A percentile compares a stretch with the other conserved stretches of the same genome.
These are phyloP conservation scores for Cyclophora punctaria DNA, from an alignment of 2,888 invertebrate genomes.

Conservation along the genomic window DNA sequence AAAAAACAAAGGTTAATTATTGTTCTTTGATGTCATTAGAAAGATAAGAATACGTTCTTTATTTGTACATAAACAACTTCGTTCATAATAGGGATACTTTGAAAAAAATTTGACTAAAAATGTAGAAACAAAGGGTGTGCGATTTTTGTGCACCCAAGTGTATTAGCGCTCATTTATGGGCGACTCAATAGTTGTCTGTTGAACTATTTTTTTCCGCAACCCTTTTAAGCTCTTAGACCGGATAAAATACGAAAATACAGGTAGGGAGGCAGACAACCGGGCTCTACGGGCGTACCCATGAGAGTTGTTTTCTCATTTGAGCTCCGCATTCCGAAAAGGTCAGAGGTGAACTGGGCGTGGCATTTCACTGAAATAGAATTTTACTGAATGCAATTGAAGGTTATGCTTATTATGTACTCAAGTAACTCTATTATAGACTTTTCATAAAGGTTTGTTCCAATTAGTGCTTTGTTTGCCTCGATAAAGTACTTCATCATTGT, in stretches of 20 bases:
- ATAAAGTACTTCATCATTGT: constrained; percentile 31
- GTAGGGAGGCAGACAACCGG: constrained; percentile 15
- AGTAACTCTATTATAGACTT: constrained; percentile 10
- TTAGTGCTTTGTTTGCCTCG: constrained; percentile 37
- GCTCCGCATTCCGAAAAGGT: constrained; percentile 24
- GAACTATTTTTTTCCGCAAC: constrained; percentile 13
- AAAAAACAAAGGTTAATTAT: too few relatives aligned
- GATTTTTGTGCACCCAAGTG: too few relatives aligned
- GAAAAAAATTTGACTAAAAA: too few relatives aligned
- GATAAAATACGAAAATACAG: constrained; percentile 14
- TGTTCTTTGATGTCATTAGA: too few relatives aligned
- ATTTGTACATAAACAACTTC: too few relatives aligned
- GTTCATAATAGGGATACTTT: too few relatives aligned
- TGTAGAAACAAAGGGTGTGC: too few relatives aligned
- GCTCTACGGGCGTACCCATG: constrained; percentile 18
- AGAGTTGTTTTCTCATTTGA: constrained; percentile 23
- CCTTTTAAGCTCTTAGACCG: constrained; percentile 19
- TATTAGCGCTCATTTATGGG: too few relatives aligned
- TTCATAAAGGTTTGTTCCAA: constrained; percentile 26
- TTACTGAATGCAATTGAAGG: constrained; percentile 20
- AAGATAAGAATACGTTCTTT: too few relatives aligned
- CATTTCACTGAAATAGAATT: constrained; percentile 29
- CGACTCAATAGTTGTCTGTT: constrained; percentile 4
- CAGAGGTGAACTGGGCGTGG: constrained; percentile 28
- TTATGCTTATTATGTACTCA: constrained; percentile 10